A percentile compares a stretch with the other conserved stretches of the same genome.
phyloP scores from a whole-genome alignment of 92 coral and sea anemone species.

The Heliopora coerulea region DNA sequence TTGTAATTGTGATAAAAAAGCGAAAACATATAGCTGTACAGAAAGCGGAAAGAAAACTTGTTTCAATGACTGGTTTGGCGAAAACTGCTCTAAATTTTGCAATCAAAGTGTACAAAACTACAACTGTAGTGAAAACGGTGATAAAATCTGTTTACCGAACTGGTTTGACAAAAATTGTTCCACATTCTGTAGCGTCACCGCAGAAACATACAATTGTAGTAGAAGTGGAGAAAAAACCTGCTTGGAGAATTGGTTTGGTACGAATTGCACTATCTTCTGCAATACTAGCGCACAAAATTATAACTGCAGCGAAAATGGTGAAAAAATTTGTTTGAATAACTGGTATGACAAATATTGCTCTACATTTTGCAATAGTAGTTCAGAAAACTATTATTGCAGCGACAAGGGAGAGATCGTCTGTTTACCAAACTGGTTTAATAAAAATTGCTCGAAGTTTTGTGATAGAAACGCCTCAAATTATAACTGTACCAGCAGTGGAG shows the following conservation, averaged over 20 bases:
- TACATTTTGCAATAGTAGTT: slow-evolving; percentile 32
- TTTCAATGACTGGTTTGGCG: slow-evolving; percentile 59
- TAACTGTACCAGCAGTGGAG: slow-evolving; percentile 23
- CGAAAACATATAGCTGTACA: not conserved
- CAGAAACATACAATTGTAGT: slow-evolving; percentile 55
- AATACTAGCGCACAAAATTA: not conserved
- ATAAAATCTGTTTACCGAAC: slow-evolving; percentile 53
- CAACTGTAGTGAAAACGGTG: slow-evolving; percentile 44
- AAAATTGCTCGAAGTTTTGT: slow-evolving; percentile 28
- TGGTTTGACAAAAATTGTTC: slow-evolving; percentile 54
- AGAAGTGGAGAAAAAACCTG: slow-evolving; percentile 57
- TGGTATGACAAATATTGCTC: slow-evolving; percentile 43
- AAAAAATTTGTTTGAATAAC: slow-evolving; percentile 10
- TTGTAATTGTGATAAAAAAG: slow-evolving; percentile 45
- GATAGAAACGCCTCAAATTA: slow-evolving; percentile 2
- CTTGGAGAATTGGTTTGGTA: slow-evolving; percentile 57
- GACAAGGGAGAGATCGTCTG: slow-evolving; percentile 18
- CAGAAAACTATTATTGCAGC: slow-evolving; percentile 32
- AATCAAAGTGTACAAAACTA: slow-evolving; percentile 9
- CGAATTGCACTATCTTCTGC: slow-evolving; percentile 42
- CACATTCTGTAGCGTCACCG: slow-evolving; percentile 28
- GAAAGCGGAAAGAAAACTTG: slow-evolving; percentile 43
- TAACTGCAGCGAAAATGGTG: slow-evolving; percentile 46
- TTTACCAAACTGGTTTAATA: slow-evolving; percentile 24
- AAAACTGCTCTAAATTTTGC: slow-evolving; percentile 58